These are phyloP conservation scores for Clarias platycephalus DNA, from an alignment of 2,797 vertebrate genomes.

Conservation along the genomic window DNA sequence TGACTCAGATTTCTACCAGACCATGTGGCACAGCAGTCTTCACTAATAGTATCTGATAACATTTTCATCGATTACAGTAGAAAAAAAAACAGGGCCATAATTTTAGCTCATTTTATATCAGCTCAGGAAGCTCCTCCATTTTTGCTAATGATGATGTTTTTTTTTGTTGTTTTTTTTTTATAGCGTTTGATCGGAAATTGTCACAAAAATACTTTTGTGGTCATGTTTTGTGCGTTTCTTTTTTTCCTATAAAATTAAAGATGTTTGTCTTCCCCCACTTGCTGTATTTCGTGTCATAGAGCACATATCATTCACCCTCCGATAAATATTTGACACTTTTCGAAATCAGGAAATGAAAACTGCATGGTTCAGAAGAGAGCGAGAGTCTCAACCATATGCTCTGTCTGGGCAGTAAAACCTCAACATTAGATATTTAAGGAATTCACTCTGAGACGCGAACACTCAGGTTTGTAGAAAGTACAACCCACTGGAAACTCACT, in stretches of 20 bases:
- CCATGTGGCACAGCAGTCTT: not conserved
- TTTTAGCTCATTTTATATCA: not conserved
- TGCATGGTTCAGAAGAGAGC: not conserved
- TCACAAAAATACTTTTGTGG: not conserved
- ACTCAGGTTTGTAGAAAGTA: not conserved
- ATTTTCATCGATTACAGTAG: constrained; percentile 18
- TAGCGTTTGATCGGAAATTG: not conserved
- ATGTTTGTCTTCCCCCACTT: not conserved
- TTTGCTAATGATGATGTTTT: not conserved
- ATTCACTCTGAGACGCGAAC: not conserved
- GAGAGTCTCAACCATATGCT: not conserved
- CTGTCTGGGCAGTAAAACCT: not conserved
- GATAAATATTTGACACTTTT: not conserved
- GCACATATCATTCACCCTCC: not conserved
- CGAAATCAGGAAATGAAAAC: not conserved
- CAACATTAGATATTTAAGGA: not conserved
- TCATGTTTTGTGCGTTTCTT: not conserved
- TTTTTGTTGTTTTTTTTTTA: not conserved
- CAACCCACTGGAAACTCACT: not conserved
- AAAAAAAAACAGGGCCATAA: not conserved
- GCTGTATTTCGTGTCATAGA: not conserved
- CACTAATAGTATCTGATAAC: constrained; percentile 4
- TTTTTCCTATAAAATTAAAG: not conserved
- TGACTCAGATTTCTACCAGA: constrained; percentile 7
- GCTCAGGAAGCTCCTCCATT: not conserved